These are phyloP conservation scores for Malurus leucopterus DNA, from an alignment of 2,797 vertebrate genomes.

Conservation along the genomic window DNA sequence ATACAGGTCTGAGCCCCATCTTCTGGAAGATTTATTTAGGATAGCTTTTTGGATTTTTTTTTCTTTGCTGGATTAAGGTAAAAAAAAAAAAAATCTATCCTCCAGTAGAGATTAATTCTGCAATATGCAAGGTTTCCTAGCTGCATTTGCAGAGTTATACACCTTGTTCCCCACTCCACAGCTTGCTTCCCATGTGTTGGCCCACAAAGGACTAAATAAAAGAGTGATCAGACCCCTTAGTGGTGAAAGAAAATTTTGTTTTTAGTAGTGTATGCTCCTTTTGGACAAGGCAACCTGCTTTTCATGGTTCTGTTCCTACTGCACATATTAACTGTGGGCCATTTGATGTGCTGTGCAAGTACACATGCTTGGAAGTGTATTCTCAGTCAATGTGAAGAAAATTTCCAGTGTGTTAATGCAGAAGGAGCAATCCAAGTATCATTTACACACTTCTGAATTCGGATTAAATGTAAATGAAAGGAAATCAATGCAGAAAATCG, in stretches of 20 bases:
- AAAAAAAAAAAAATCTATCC: neutral
- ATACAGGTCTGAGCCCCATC: neutral
- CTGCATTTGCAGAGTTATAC: neutral
- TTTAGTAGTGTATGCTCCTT: neutral
- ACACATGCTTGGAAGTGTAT: neutral
- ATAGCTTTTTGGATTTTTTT: neutral
- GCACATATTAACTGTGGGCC: neutral
- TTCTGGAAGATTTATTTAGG: neutral
- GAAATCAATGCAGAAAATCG: slow-evolving; percentile 25
- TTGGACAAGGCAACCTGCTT: neutral
- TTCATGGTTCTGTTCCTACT: neutral
- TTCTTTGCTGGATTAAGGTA: neutral
- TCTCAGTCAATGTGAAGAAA: neutral
- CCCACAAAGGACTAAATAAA: neutral
- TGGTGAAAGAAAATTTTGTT: neutral
- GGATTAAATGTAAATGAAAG: neutral
- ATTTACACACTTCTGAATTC: neutral
- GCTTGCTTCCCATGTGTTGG: neutral
- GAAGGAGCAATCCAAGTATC: slow-evolving; percentile 2
- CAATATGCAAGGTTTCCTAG: neutral
- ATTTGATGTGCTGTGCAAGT: neutral
- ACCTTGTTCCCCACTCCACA: neutral
- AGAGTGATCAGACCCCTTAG: neutral
- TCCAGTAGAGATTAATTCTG: neutral
- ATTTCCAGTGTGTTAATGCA: neutral